Evolutionary conservation across 2,113 vertebrate genomes (phyloP), one percentile per base, ranked within the genome.

Genomic region (Halichoeres trimaculatus): DNA sequence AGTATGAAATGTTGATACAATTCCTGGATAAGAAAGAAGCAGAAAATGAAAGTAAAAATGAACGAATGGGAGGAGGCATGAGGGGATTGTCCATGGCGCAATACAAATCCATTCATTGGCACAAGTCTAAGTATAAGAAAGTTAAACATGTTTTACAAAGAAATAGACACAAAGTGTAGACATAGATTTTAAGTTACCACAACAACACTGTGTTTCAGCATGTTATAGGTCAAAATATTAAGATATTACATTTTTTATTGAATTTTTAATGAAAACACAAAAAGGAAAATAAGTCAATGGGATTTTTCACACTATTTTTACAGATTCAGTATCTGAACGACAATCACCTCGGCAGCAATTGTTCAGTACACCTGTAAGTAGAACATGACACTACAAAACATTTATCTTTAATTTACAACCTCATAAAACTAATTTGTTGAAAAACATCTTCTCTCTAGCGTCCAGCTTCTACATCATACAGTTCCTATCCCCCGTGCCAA

Each of bases 291-390:
- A 13, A 3, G 12, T 12, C 40, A 41, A 14, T 14, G 14, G 11
- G 14, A 4, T 14, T 2, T 4, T 41, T 4, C 40, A 14, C 40
- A 26, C 35, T 35, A 5, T 73, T 7, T 10, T 76, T 58, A 55
- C 57, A 91, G 81, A 0, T 50, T 23, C 0, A 14, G 17, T 22
- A 10, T 8, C 40, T 55, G 83, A 22, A 30, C 51, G 23, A 6
- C n/a, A 63, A 26, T 5, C 23, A 2, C 19, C 68, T 40, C 60
- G 52, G 30, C 64, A 22, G 58, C 82, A 78, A 65, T 54, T 4
- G 4, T 5, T 0, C 45, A 67, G n/a, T 71, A 13, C 26, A 76
- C 20, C 50, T 70, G 90, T 91, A 35, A 86, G 90, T 83, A 70
- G n/a, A 0, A 55, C 22, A 20, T 8, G 17, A 63, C 34, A 64